Evolutionary conservation across 1,140 invertebrate species (phyloP).

Genomic region (Artemia franciscana): DNA sequence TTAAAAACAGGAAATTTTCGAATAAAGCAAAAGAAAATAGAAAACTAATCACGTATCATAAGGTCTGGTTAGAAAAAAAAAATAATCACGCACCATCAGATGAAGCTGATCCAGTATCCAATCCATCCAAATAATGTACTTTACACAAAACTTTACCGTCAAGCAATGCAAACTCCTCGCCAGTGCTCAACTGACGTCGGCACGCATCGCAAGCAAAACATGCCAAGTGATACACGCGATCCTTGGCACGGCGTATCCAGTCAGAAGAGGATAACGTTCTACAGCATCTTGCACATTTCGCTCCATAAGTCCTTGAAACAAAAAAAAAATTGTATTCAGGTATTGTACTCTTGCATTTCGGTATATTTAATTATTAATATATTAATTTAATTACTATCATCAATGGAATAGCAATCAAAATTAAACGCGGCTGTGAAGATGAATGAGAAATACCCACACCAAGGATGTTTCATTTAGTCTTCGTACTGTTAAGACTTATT

Average conservation of each 20-base stretch:
- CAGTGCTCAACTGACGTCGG: slow-evolving; percentile 82
- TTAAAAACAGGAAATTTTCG: too few species aligned
- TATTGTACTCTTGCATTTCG: too few species aligned
- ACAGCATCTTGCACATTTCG: slow-evolving; percentile 85
- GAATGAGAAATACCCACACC: too few species aligned
- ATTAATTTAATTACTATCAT: too few species aligned
- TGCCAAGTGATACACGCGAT: slow-evolving; percentile 87
- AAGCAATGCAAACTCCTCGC: slow-evolving; percentile 88
- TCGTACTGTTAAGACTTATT: too few species aligned
- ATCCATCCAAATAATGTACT: slow-evolving; percentile 77
- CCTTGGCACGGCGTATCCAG: slow-evolving; percentile 83
- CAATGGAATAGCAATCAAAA: slow-evolving; percentile 1
- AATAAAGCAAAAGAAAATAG: too few species aligned
- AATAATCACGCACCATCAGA: slow-evolving; percentile 40
- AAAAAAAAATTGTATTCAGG: too few species aligned
- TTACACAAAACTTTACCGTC: slow-evolving; percentile 82
- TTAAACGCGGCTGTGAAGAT: slow-evolving; percentile 19
- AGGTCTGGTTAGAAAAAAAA: too few species aligned
- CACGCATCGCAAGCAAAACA: slow-evolving; percentile 96
- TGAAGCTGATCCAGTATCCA: slow-evolving; percentile 59
- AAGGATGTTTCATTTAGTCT: too few species aligned
- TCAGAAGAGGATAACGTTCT: slow-evolving; percentile 75
- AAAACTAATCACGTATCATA: too few species aligned
- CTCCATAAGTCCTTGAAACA: slow-evolving; percentile 70
- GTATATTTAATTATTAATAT: too few species aligned